A percentile compares a stretch with the other conserved stretches of the same genome.
These are phyloP conservation scores for Heterodera schachtii DNA, from an alignment of 1,140 invertebrate species.

Conservation along the genomic window DNA sequence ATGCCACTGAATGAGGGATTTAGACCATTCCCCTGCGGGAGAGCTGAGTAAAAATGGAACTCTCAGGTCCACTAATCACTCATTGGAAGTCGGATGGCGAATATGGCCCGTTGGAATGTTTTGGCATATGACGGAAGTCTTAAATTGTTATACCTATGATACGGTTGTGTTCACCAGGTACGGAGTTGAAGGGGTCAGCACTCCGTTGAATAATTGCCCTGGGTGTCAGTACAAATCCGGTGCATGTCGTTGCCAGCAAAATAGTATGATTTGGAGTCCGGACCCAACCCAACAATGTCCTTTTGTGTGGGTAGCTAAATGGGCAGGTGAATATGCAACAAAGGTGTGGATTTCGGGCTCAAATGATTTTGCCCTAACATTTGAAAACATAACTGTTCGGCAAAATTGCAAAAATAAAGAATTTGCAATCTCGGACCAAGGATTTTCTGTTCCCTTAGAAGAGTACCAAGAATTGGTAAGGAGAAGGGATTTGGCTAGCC, in stretches of 20 bases:
- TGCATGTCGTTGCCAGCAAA: background rate
- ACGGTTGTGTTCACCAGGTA: constrained; percentile 12
- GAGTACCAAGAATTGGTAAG: constrained; percentile 3
- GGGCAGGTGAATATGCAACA: background rate
- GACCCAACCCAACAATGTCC: constrained; percentile 6
- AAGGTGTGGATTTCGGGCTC: background rate
- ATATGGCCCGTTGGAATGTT: constrained; percentile 9
- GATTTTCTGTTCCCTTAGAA: background rate
- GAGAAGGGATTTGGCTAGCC: background rate
- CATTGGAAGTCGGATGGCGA: constrained; percentile 4
- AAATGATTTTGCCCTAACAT: background rate
- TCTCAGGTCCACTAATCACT: background rate
- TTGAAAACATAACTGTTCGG: background rate
- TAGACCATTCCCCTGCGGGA: constrained; percentile 10
- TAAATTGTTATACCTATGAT: constrained; percentile 19
- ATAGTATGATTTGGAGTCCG: constrained; percentile 1
- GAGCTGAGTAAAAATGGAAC: background rate
- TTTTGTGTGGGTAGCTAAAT: background rate
- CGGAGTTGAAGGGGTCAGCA: background rate
- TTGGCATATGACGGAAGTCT: background rate
- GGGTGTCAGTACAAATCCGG: background rate
- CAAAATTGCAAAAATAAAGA: constrained; percentile 2
- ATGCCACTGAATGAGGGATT: constrained; percentile 3
- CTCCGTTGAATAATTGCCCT: background rate
- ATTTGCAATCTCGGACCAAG: constrained; percentile 1